Base-by-base conservation (phyloP, 2,113 vertebrate genomes). In the Hemichromis elongatus region DNA sequence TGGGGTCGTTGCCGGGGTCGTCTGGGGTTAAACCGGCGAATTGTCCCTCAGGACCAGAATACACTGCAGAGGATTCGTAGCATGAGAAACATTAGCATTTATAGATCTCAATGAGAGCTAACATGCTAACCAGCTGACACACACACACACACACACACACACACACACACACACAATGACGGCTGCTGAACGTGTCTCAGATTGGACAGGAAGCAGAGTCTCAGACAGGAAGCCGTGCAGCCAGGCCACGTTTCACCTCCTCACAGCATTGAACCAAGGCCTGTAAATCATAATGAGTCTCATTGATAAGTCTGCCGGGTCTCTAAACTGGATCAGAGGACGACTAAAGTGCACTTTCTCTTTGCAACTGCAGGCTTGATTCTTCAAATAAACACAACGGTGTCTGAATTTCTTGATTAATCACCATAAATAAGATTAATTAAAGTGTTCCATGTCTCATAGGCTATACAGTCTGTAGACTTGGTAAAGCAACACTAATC, bases 1-100 rank as follows among this genome's bases (percentile, higher is more conserved):
- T 5, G 63, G 55, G 84, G 61, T 86, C 59, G 30, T 45, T 77
- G 45, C 45, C 3, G 18, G 42, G 45, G 42, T 52, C 45, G 3
- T 50, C 10, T 52, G 45, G 18, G 12, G 90, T 88, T 81, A 91
- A 83, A 26, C 61, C 45, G 2, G 33, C 55, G 19, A 3, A 33
- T 37, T 14, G 40, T 86, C 90, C 80, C 87, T 73, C 33, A 42
- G 57, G 87, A 81, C 77, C 68, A 45, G 55, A 81, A 83, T 86
- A 81, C 77, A n/a, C 50, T 42, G 45, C 37, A 19, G 75, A 9
- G 5, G 45, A 78, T 87, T 70, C 50, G 45, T 59, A 13, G 8
- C 45, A 40, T 42, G 66, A 86, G 28, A 79, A 80, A 63, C 8
- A 16, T 85, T 81, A 84, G 54, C 85, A 79, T 82, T 35, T 82